Conservation (phyloP, 1,140 invertebrate genomes). For the fruit fly (Drosophila melanogaster) region Release_6_plus_ISO1_MT NC_004354.4:20389501-20390000, state of each 20-base stretch:
- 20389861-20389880: no score
- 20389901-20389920: no score
- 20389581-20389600: conserved; percentile 53
- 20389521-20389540: conserved; percentile 12
- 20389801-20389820: no score
- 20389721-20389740: conserved; percentile 16
- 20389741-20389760: conserved; percentile 2
- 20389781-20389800: not conserved
- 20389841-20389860: no score
- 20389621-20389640: conserved; percentile 34
- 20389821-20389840: no score
- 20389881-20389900: no score
- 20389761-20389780: not conserved
- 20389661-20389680: conserved; percentile 26
- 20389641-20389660: not conserved
- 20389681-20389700: not conserved
- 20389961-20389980: no score
- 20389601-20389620: conserved; percentile 59
- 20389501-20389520: conserved; percentile 43
- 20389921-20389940: no score
- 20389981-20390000: no score
- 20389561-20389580: conserved; percentile 7
- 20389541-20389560: conserved; percentile 5
- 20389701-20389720: not conserved
- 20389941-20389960: no score